phyloP scores from a whole-genome alignment of 2,797 vertebrate genomes.

The Iguana delicatissima region DNA sequence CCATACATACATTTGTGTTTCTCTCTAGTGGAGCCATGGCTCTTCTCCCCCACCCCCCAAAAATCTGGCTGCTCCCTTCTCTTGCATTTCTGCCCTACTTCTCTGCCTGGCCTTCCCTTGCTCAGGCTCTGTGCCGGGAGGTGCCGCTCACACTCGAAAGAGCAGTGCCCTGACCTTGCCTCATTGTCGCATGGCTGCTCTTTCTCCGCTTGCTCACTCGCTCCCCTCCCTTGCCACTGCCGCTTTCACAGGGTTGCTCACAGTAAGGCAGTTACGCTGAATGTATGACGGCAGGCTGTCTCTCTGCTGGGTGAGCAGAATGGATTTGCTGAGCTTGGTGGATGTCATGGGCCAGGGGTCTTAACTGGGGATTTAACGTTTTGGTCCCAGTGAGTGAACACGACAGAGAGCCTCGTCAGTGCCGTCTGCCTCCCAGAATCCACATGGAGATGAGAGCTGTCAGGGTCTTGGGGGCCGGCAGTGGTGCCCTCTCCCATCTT shows the following conservation, averaged over 20 bases:
- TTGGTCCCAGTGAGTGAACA: conserved; percentile 64
- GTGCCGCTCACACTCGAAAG: too few relatives aligned
- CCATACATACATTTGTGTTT: too few relatives aligned
- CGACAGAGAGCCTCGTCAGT: conserved; percentile 53
- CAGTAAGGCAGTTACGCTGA: conserved; percentile 37
- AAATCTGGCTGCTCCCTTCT: too few relatives aligned
- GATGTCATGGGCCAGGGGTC: conserved; percentile 61
- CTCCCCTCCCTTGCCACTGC: too few relatives aligned
- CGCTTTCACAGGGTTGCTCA: neutral
- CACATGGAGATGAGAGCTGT: conserved; percentile 64
- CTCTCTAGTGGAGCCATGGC: too few relatives aligned
- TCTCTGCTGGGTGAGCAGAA: conserved; percentile 23
- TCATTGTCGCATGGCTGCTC: neutral
- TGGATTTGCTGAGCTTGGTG: conserved; percentile 62
- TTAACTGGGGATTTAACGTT: conserved; percentile 65
- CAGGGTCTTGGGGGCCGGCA: conserved; percentile 57
- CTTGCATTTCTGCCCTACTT: neutral
- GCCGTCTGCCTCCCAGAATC: conserved; percentile 60
- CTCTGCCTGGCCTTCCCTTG: neutral
- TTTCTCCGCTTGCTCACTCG: too few relatives aligned
- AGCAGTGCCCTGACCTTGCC: neutral
- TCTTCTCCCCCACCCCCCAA: too few relatives aligned
- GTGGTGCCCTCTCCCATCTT: conserved; percentile 24
- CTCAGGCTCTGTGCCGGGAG: neutral
- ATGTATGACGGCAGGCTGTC: neutral